A percentile compares a stretch with the other conserved stretches of the same genome.
phyloP scores from a whole-genome alignment of 2,113 vertebrate genomes.

The Pipa parva region DNA sequence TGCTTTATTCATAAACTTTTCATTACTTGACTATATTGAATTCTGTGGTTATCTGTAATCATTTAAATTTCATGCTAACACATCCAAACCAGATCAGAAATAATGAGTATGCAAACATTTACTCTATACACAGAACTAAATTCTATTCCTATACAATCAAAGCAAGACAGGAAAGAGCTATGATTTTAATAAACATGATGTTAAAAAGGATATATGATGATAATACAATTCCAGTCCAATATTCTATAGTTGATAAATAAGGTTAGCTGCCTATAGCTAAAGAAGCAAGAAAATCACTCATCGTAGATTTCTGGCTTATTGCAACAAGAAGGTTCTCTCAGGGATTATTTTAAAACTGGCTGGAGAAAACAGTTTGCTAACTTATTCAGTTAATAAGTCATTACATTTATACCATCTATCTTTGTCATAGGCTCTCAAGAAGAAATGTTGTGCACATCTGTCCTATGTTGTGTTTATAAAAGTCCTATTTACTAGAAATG shows the following conservation, averaged over 20 bases:
- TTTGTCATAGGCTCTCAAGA: no score
- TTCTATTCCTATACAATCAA: background rate
- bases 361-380: background rate
- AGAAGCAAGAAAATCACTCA: background rate
- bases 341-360: no score
- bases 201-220: conserved; percentile 3
- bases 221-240: conserved; percentile 1
- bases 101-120: background rate
- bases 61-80: conserved; percentile 11
- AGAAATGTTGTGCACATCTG: no score
- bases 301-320: background rate
- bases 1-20: conserved; percentile 12
- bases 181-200: conserved; percentile 9
- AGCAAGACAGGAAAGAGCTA: conserved; percentile 8
- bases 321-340: background rate
- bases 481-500: no score
- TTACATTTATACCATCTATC: no score
- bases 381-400: no score
- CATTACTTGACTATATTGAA: conserved; percentile 1
- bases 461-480: no score
- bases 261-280: background rate
- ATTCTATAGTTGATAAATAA: conserved; percentile 4
- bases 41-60: conserved; percentile 12
- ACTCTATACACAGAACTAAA: background rate
- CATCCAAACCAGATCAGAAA: background rate